Percentiles rank a stretch among this genome's conserved stretches.
Conservation (phyloP, 2,113 vertebrate genomes). For the Strix aluco region DNA sequence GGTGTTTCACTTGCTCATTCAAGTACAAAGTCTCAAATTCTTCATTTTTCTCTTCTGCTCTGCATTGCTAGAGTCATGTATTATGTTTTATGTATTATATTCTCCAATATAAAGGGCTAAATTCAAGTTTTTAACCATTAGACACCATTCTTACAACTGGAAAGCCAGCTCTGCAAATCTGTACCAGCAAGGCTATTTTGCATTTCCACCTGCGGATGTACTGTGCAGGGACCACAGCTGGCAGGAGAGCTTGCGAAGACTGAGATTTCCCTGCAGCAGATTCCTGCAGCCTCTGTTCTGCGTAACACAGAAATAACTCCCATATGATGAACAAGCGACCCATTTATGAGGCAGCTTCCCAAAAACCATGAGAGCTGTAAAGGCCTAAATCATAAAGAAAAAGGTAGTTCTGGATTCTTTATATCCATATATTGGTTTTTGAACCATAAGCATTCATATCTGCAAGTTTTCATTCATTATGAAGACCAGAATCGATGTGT, state of each 20-base stretch:
- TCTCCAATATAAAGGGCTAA: not conserved
- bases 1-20: not conserved
- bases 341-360: not conserved
- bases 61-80: not conserved
- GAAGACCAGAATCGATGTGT: not conserved
- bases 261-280: not conserved
- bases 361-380: not conserved
- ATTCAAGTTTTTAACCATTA: not conserved
- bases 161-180: not conserved
- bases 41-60: not conserved
- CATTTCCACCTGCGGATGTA: not conserved
- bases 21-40: not conserved
- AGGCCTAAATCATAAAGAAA: not conserved
- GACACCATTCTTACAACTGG: not conserved
- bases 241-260: not conserved
- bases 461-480: not conserved
- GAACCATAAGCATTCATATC: not conserved
- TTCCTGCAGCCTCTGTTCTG: not conserved
- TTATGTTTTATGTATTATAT: not conserved
- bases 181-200: not conserved
- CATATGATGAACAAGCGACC: rapidly evolving
- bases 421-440: not conserved
- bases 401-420: not conserved
- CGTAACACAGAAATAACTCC: not conserved
- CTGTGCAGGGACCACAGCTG: not conserved